phyloP scores from a whole-genome alignment of 2,888 invertebrate species.

The Aporophyla lueneburgensis region DNA sequence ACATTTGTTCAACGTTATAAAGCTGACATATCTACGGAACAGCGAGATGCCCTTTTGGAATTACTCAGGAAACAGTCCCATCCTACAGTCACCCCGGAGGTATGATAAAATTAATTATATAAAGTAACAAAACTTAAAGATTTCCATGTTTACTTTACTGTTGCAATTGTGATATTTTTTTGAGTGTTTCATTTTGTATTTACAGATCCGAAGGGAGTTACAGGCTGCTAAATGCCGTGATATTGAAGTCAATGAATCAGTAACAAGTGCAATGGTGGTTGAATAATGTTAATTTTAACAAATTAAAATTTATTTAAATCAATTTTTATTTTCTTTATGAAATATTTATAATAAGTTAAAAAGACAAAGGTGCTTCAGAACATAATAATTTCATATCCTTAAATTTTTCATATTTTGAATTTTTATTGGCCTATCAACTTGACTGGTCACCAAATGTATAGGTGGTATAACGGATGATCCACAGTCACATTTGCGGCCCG shows the following conservation, averaged over 20 bases:
- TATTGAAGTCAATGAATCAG: constrained; percentile 88
- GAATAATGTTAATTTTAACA: constrained; percentile 71
- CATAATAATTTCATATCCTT: background rate
- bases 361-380: background rate
- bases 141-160: background rate
- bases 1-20: constrained; percentile 99
- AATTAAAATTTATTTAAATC: constrained; percentile 26
- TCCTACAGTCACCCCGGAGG: constrained; percentile 93
- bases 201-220: constrained; percentile 95
- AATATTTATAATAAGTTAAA: background rate
- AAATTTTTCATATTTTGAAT: constrained; percentile 56
- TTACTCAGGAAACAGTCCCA: constrained; percentile 94
- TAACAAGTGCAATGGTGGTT: constrained; percentile 79
- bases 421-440: constrained; percentile 89
- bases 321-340: constrained; percentile 42
- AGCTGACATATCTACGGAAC: constrained; percentile 97
- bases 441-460: constrained; percentile 92
- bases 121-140: background rate
- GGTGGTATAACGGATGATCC: constrained; percentile 89
- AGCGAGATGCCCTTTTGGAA: constrained; percentile 96
- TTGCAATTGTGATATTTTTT: background rate
- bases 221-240: constrained; percentile 96
- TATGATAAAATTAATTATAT: constrained; percentile 60
- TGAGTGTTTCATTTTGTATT: constrained; percentile 40
- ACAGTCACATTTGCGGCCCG: constrained; percentile 92